Evolutionary conservation across 2,888 invertebrate species (phyloP).

Genomic region (Timema podura): DNA sequence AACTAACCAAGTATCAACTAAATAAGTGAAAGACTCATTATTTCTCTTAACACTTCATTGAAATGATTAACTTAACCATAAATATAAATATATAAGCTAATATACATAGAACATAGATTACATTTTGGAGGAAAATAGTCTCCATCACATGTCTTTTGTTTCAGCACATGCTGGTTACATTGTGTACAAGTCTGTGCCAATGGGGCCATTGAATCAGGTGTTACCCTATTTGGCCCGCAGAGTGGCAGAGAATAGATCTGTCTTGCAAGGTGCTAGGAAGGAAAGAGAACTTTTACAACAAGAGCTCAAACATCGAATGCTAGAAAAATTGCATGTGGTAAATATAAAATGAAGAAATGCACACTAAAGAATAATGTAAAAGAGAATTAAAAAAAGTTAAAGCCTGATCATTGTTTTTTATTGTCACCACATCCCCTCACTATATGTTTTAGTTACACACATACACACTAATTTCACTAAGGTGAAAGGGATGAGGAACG

Average conservation of each 20-base stretch:
- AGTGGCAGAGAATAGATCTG: slow-evolving; percentile 46
- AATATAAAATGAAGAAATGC: too few species aligned
- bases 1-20: neutral
- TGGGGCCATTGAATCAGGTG: slow-evolving; percentile 44
- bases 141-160: slow-evolving; percentile 17
- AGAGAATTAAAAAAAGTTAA: too few species aligned
- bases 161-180: slow-evolving; percentile 41
- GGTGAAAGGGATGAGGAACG: too few species aligned
- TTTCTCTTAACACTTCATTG: neutral
- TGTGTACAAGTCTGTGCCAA: slow-evolving; percentile 48
- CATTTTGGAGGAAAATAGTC: too few species aligned
- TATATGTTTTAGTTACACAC: too few species aligned
- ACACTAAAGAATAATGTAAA: too few species aligned
- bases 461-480: too few species aligned
- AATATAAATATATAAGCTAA: too few species aligned
- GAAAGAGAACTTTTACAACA: slow-evolving; percentile 40
- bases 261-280: slow-evolving; percentile 44
- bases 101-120: neutral
- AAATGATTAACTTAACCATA: neutral
- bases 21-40: neutral
- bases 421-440: too few species aligned
- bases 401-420: too few species aligned
- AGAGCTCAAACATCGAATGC: slow-evolving; percentile 29
- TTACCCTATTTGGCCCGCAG: slow-evolving; percentile 45
- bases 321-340: too few species aligned